A percentile compares a stretch with the other conserved stretches of the same genome.
Conservation (phyloP, 2,113 vertebrate species). For the Bos indicus region DNA sequence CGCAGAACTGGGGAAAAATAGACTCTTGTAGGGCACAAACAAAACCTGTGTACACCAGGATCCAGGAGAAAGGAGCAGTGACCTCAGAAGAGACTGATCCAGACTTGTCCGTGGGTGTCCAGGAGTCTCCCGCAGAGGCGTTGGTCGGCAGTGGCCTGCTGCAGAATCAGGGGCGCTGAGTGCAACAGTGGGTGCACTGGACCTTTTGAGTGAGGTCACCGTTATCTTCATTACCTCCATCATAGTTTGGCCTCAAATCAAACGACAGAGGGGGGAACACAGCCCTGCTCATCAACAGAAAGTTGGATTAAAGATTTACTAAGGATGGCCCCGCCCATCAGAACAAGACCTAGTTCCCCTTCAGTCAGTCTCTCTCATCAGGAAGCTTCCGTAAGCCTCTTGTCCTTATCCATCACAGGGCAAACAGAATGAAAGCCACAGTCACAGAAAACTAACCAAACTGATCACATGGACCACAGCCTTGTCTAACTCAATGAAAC, state of each 20-base stretch:
- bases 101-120: fast-evolving
- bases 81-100: neutral
- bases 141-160: neutral
- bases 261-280: neutral
- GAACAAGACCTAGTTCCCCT: neutral
- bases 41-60: neutral
- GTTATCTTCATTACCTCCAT: neutral
- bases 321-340: neutral
- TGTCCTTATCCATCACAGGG: neutral
- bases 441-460: neutral
- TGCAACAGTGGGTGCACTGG: neutral
- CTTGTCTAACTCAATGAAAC: neutral
- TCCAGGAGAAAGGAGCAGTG: neutral
- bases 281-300: neutral
- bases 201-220: neutral
- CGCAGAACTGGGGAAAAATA: neutral
- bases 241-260: neutral
- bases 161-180: neutral
- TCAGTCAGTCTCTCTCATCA: neutral
- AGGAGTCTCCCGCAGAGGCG: neutral
- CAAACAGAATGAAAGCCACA: neutral
- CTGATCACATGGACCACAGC: neutral
- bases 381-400: neutral
- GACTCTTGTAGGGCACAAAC: neutral
- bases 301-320: neutral